Evolutionary conservation across 2,888 invertebrate genomes (phyloP).

Genomic region (Thymelicus sylvestris): DNA sequence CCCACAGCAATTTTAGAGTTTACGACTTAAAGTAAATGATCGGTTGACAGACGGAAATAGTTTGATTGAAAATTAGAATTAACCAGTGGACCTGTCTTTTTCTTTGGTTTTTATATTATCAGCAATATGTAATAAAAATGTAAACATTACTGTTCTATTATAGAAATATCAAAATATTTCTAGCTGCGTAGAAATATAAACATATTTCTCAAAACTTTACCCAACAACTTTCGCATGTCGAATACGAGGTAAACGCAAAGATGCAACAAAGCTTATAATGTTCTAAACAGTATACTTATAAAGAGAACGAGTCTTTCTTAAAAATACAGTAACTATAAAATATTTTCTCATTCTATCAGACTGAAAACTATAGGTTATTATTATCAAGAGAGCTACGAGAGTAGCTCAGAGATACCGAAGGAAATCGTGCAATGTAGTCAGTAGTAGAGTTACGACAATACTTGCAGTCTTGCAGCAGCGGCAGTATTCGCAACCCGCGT

Average conservation of each 20-base stretch:
- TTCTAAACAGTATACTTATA: slow-evolving; percentile 16
- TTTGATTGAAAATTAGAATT: slow-evolving; percentile 11
- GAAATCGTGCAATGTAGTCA: not conserved
- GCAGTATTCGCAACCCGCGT: not conserved
- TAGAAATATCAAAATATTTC: slow-evolving; percentile 12
- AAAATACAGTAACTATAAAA: slow-evolving; percentile 25
- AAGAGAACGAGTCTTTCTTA: slow-evolving; percentile 23
- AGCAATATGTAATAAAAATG: slow-evolving; percentile 18
- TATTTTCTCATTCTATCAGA: slow-evolving; percentile 24
- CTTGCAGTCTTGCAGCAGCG: slow-evolving; percentile 4
- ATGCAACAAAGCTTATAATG: slow-evolving; percentile 15
- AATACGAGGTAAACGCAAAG: slow-evolving; percentile 7
- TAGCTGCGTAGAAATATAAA: slow-evolving; percentile 16
- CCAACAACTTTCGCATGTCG: slow-evolving; percentile 19
- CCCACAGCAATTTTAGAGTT: slow-evolving; percentile 12
- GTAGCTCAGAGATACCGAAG: slow-evolving; percentile 13
- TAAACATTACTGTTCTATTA: slow-evolving; percentile 15
- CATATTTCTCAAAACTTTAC: slow-evolving; percentile 14
- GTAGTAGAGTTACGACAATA: slow-evolving; percentile 8
- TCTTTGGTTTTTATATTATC: slow-evolving; percentile 31
- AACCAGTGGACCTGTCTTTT: slow-evolving; percentile 29
- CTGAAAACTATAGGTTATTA: slow-evolving; percentile 23
- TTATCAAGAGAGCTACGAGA: not conserved
- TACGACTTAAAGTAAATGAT: slow-evolving; percentile 17
- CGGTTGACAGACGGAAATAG: slow-evolving; percentile 14